Conservation (phyloP, 2,888 invertebrate genomes). For the Leptura quadrifasciata region DNA sequence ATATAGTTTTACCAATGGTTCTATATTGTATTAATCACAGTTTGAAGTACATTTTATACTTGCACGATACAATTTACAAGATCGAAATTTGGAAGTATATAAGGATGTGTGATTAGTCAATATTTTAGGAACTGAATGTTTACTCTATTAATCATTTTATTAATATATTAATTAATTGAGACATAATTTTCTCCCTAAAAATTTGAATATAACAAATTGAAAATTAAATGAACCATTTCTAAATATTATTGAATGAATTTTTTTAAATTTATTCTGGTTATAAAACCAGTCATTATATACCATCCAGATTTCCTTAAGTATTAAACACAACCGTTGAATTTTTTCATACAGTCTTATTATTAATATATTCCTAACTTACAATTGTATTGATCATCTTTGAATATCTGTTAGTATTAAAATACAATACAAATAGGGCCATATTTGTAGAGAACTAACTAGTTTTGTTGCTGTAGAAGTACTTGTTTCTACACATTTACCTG, state of each 20-base stretch:
- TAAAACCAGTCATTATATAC: constrained; percentile 40
- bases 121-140: not conserved
- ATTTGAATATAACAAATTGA: constrained; percentile 18
- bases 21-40: constrained; percentile 68
- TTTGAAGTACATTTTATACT: constrained; percentile 65
- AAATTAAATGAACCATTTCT: not conserved
- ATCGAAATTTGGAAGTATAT: constrained; percentile 52
- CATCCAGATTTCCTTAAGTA: constrained; percentile 49
- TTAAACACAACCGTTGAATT: constrained; percentile 65
- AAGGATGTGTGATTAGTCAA: constrained; percentile 33
- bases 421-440: constrained; percentile 44
- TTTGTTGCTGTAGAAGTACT: constrained; percentile 65
- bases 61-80: constrained; percentile 52
- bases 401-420: constrained; percentile 48
- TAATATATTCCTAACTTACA: constrained; percentile 60
- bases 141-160: not conserved
- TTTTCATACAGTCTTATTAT: constrained; percentile 66
- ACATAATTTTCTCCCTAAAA: constrained; percentile 5
- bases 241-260: not conserved
- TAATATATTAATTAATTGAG: not conserved
- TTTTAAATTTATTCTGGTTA: constrained; percentile 8
- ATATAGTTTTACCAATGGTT: constrained; percentile 59
- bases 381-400: constrained; percentile 67
- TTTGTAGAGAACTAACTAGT: constrained; percentile 46
- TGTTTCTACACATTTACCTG: constrained; percentile 81